Base-by-base conservation (phyloP, 2,797 vertebrate species). In the Centroberyx gerrardi region DNA sequence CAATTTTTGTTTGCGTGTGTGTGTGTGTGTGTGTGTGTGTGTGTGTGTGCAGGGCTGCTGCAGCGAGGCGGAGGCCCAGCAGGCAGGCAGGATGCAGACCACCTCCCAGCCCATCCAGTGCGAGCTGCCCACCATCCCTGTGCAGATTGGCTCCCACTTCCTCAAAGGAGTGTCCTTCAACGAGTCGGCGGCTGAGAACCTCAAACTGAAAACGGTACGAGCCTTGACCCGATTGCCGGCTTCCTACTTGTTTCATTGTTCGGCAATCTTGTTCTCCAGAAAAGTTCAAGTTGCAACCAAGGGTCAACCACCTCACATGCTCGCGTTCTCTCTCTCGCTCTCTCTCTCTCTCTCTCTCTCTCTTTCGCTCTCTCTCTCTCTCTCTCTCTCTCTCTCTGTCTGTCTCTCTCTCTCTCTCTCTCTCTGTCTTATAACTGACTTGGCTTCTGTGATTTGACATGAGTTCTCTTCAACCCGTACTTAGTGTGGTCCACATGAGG, bases 141-240 rank as follows among this genome's bases (percentile, higher is more conserved):
- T 99, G 74, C 98, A 99, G 92, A 99, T 99, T 0, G 97, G 98
- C 85, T 94, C 97, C 0, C 98, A 98, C 87, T 99, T 99, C 83
- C 95, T 99, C 85, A 99, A 98, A 93, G 98, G 98, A 53, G 97
- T 99, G 87, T 99, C 98, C 82, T 99, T 97, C 82, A 99, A 98
- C 0, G 98, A 99, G 92, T 98, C 98, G 0, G 95, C 97, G 0
- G 95, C 97, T 2, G 98, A 99, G 83, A 99, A 99, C 93, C 96
- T 99, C 86, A 99, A 99, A 90, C 94, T 98, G 67, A 99, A 99
- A 95, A 99, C 95, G 95, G 98, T 99, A 97, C 0, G 3, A 7
- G n/a, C 40, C 28, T 31, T 18, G 7, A 40, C 14, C 36, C 8
- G 0, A 8, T 22, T 17, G 17, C 51, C 9, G 40, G 27, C 10